phyloP scores from a whole-genome alignment of 2,888 invertebrate genomes.

The Nomada flava region DNA sequence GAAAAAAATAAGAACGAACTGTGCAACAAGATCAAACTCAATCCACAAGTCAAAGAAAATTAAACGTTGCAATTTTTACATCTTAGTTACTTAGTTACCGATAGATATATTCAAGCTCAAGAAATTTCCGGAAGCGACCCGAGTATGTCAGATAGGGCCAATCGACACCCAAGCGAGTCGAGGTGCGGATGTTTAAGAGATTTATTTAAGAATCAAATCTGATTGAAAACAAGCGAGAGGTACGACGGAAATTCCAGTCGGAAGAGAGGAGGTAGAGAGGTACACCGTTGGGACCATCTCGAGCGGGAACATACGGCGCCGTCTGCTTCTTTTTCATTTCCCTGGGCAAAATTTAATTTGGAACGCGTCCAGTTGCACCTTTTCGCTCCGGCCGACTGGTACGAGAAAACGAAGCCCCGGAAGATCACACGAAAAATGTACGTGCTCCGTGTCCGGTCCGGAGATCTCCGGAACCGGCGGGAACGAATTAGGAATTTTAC shows the following conservation, averaged over 20 bases:
- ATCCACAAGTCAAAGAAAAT: not conserved
- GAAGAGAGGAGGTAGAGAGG: not conserved
- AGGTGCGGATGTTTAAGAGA: conserved; percentile 50
- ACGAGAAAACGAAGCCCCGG: conserved; percentile 82
- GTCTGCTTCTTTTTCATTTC: conserved; percentile 73
- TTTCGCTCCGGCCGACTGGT: conserved; percentile 72
- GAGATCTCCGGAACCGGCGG: conserved; percentile 69
- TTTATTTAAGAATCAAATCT: conserved; percentile 60
- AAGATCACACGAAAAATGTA: conserved; percentile 84
- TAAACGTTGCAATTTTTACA: too few species aligned
- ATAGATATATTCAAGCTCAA: not conserved
- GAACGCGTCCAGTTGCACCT: conserved; percentile 81
- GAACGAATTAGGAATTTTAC: conserved; percentile 84
- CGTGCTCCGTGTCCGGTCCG: conserved; percentile 71
- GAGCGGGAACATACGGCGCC: conserved; percentile 45
- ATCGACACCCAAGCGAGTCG: conserved; percentile 11
- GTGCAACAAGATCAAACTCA: too few species aligned
- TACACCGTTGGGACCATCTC: conserved; percentile 18
- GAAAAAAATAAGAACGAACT: too few species aligned
- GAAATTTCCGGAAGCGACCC: conserved; percentile 23
- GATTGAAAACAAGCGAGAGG: not conserved
- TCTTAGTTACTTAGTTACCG: too few species aligned
- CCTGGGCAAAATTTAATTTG: conserved; percentile 81
- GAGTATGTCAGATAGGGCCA: conserved; percentile 3
- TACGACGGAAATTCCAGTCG: not conserved